phyloP scores from a whole-genome alignment of 2,888 invertebrate genomes.

The Lordiphosa andalusiaca region DNA sequence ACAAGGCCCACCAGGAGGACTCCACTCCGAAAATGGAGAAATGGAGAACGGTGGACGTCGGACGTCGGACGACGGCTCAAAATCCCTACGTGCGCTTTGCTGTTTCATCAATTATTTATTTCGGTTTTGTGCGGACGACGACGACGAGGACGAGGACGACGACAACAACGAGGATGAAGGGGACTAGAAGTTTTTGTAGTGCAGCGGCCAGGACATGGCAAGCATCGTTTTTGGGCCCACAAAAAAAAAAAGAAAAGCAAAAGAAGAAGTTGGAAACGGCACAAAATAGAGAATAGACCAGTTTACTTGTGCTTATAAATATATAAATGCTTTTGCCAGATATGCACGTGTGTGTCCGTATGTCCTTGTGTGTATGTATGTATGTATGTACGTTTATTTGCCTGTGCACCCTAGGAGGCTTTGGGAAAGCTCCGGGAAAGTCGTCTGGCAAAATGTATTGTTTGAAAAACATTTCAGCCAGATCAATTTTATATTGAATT shows the following conservation, averaged over 20 bases:
- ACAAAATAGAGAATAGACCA: slow-evolving; percentile 13
- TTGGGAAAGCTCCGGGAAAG: slow-evolving; percentile 21
- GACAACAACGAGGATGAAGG: slow-evolving; percentile 13
- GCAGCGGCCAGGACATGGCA: no score
- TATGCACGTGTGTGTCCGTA: neutral
- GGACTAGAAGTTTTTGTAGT: neutral
- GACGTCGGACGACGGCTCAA: slow-evolving; percentile 43
- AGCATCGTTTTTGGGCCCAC: slow-evolving; percentile 4
- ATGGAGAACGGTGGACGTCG: slow-evolving; percentile 13
- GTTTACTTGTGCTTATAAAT: slow-evolving; percentile 13
- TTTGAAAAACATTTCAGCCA: no score
- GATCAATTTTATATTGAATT: no score
- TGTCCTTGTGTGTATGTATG: no score
- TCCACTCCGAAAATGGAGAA: slow-evolving; percentile 12
- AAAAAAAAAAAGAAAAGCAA: no score
- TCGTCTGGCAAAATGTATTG: neutral
- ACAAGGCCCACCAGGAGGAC: slow-evolving; percentile 27
- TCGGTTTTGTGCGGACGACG: slow-evolving; percentile 65
- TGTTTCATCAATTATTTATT: slow-evolving; percentile 76
- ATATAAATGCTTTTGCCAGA: slow-evolving; percentile 10
- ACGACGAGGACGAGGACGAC: slow-evolving; percentile 45
- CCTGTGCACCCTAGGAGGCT: no score
- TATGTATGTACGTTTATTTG: neutral
- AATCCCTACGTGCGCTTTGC: slow-evolving; percentile 76
- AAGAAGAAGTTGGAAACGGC: slow-evolving; percentile 3